These are phyloP conservation scores for Slavum lentiscoides DNA, from an alignment of 2,888 invertebrate species.

Conservation along the genomic window DNA sequence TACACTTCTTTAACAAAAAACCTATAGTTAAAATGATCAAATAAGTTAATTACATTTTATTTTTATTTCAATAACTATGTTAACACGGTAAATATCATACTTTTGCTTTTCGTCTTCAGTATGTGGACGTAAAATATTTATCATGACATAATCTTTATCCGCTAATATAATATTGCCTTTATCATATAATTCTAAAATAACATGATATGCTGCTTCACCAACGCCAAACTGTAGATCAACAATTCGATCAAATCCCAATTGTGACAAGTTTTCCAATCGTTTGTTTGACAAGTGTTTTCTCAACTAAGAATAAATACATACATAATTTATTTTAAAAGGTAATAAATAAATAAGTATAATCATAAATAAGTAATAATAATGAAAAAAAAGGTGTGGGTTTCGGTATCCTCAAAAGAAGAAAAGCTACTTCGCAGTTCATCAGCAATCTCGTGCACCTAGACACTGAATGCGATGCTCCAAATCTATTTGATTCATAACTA, in stretches of 20 bases:
- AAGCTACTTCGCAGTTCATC: too few relatives aligned
- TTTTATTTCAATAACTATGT: background rate
- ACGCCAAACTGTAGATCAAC: conserved; percentile 94
- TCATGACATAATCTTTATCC: conserved; percentile 84
- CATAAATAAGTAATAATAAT: too few relatives aligned
- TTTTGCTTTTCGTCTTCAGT: conserved; percentile 86
- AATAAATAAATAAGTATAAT: too few relatives aligned
- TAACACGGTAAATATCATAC: conserved; percentile 59
- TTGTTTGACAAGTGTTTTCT: conserved; percentile 96
- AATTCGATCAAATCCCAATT: conserved; percentile 91
- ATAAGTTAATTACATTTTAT: background rate
- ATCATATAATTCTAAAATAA: conserved; percentile 94
- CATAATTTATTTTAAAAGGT: background rate
- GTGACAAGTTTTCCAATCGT: conserved; percentile 80
- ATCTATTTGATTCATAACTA: too few relatives aligned
- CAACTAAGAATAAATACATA: conserved; percentile 65
- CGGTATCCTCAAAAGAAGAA: too few relatives aligned
- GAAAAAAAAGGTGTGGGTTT: too few relatives aligned
- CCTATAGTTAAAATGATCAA: conserved; percentile 60
- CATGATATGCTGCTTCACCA: conserved; percentile 90
- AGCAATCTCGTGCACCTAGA: too few relatives aligned
- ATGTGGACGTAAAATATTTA: conserved; percentile 90
- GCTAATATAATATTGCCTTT: conserved; percentile 91
- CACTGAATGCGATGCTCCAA: too few relatives aligned
- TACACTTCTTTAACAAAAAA: conserved; percentile 92